phyloP scores from a whole-genome alignment of 2,888 invertebrate genomes.

The Brachyptera putata region DNA sequence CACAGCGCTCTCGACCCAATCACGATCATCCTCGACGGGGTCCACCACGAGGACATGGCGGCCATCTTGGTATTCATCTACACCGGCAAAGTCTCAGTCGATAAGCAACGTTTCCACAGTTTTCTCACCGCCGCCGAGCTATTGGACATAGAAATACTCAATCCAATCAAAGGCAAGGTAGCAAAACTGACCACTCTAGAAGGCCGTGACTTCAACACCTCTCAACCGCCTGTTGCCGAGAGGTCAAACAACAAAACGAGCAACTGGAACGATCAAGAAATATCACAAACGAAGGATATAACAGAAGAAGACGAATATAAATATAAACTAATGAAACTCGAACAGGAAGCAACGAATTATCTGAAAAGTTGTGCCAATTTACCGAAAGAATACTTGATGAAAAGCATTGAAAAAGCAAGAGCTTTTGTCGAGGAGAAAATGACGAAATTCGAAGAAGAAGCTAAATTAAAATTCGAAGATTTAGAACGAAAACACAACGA shows the following conservation, averaged over 20 bases:
- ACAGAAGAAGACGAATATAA: not conserved
- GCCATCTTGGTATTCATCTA: conserved; percentile 64
- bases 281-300: too few species aligned
- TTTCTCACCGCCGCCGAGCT: conserved; percentile 54
- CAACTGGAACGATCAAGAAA: too few species aligned
- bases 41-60: conserved; percentile 55
- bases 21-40: conserved; percentile 61
- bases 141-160: conserved; percentile 2
- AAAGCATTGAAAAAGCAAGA: not conserved
- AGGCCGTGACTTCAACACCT: too few species aligned
- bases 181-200: too few species aligned
- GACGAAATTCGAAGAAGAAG: not conserved
- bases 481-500: not conserved
- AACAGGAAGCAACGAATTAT: not conserved
- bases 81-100: conserved; percentile 59
- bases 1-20: conserved; percentile 49
- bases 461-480: not conserved
- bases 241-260: too few species aligned
- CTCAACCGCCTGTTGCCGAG: too few species aligned
- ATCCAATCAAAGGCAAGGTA: not conserved
- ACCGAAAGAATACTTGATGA: not conserved
- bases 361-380: not conserved
- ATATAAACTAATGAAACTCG: not conserved
- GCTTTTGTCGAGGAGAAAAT: not conserved
- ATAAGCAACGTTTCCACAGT: conserved; percentile 52